phyloP scores from a whole-genome alignment of 2,888 invertebrate genomes.

The Tipula unca region DNA sequence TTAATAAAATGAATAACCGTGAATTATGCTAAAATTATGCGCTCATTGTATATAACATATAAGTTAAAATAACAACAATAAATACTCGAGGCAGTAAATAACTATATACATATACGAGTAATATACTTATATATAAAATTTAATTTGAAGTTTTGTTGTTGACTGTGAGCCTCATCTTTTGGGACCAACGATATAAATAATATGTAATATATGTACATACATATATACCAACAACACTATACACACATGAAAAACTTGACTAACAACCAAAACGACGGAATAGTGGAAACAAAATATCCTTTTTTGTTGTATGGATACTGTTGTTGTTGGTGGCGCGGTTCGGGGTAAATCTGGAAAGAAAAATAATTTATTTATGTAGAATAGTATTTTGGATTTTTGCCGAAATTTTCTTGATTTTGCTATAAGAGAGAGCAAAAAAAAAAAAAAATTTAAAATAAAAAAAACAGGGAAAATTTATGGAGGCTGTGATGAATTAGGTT shows the following conservation, averaged over 20 bases:
- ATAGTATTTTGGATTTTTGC: not conserved
- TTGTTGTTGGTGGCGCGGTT: not conserved
- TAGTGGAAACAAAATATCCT: not conserved
- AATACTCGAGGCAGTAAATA: not conserved
- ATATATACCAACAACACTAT: not conserved
- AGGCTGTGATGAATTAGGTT: constrained; percentile 14
- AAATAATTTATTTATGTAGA: not conserved
- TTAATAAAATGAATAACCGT: not conserved
- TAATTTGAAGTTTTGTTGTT: not conserved
- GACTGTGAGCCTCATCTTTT: not conserved
- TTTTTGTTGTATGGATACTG: too few species aligned
- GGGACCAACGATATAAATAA: not conserved
- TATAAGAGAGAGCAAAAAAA: not conserved
- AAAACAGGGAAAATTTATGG: constrained; percentile 2
- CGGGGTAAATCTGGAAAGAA: not conserved
- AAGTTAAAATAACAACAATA: not conserved
- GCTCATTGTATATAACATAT: not conserved
- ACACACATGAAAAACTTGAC: not conserved
- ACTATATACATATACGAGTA: too few species aligned
- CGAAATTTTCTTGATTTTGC: constrained; percentile 14
- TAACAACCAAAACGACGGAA: not conserved
- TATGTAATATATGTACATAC: not conserved
- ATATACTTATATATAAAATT: too few species aligned
- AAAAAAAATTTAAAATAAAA: not conserved
- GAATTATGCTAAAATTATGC: not conserved